These are phyloP conservation scores for Chaetodon auriga DNA, from an alignment of 2,113 vertebrate species.

Conservation along the genomic window DNA sequence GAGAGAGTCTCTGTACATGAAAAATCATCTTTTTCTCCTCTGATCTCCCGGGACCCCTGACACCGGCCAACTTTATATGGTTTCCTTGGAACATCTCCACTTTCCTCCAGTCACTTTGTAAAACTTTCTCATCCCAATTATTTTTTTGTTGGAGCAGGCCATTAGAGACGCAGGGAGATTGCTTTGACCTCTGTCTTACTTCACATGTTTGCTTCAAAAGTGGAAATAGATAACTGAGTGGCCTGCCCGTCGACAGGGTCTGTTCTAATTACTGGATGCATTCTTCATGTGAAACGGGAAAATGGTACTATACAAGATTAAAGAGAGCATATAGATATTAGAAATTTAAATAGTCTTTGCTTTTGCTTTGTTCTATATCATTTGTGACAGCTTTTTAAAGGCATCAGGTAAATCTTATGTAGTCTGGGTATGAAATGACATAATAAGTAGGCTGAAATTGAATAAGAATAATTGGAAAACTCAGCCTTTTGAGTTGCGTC, in stretches of 20 bases:
- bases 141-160: constrained; percentile 37
- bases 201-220: constrained; percentile 74
- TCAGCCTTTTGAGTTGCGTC: constrained; percentile 53
- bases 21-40: constrained; percentile 83
- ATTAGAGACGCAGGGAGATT: constrained; percentile 72
- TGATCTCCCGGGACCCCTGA: constrained; percentile 71
- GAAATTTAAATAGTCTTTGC: constrained; percentile 59
- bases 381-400: constrained; percentile 52
- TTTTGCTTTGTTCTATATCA: constrained; percentile 69
- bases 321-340: constrained; percentile 64
- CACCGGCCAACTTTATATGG: constrained; percentile 71
- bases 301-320: constrained; percentile 67
- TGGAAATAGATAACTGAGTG: constrained; percentile 55
- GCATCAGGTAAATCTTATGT: constrained; percentile 39
- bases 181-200: constrained; percentile 72
- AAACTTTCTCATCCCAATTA: constrained; percentile 71
- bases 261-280: constrained; percentile 75
- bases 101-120: constrained; percentile 63
- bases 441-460: constrained; percentile 25
- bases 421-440: constrained; percentile 6
- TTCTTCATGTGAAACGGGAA: constrained; percentile 58
- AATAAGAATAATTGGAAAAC: constrained; percentile 59
- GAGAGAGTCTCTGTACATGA: constrained; percentile 79
- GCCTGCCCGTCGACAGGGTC: constrained; percentile 52
- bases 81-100: constrained; percentile 61